These are phyloP conservation scores for Odiellus spinosus DNA, from an alignment of 2,888 invertebrate species.

Conservation along the genomic window DNA sequence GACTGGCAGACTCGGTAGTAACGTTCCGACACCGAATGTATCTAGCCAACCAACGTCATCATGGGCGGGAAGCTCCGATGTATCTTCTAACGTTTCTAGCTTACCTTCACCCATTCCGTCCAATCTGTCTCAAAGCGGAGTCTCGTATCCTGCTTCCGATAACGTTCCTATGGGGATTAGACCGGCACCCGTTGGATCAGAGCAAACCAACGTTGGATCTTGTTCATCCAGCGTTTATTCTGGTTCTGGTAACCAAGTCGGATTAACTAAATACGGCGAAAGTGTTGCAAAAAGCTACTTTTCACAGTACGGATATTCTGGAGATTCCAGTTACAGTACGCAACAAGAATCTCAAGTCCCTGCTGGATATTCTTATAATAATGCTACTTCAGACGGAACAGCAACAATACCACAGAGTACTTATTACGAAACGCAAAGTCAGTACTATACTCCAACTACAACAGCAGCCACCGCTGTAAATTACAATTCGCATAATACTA, in stretches of 20 bases:
- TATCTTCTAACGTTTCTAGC: background rate
- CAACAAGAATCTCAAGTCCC: constrained; percentile 6
- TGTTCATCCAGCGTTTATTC: constrained; percentile 6
- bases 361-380: constrained; percentile 5
- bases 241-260: no score
- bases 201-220: constrained; percentile 15
- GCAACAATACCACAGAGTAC: constrained; percentile 3
- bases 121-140: background rate
- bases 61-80: background rate
- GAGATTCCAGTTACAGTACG: background rate
- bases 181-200: constrained; percentile 20
- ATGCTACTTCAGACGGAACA: background rate
- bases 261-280: no score
- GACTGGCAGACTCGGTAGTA: constrained; percentile 27
- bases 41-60: background rate
- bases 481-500: no score
- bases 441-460: background rate
- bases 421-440: constrained; percentile 7
- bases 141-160: background rate
- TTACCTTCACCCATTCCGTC: background rate
- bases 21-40: background rate
- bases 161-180: constrained; percentile 9
- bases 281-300: no score
- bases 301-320: no score
- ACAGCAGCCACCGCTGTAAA: background rate